These are phyloP conservation scores for Rhabditoides inermis DNA, from an alignment of 2,888 invertebrate species.

Conservation along the genomic window DNA sequence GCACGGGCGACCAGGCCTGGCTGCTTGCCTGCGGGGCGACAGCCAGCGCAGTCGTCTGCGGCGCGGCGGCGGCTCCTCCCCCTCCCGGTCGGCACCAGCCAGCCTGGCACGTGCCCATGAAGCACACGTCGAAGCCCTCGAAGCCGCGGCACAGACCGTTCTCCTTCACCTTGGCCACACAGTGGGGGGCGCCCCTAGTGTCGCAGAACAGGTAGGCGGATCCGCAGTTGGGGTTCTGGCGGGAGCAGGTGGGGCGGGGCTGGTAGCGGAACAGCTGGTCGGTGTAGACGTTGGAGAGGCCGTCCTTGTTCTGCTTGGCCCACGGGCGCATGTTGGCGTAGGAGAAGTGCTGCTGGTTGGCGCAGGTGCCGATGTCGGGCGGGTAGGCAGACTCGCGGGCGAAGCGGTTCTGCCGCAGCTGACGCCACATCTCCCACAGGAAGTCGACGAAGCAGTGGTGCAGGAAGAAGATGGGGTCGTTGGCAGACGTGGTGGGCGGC, in stretches of 20 bases:
- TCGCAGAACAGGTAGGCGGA: conserved; percentile 38
- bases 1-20: background rate
- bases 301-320: conserved; percentile 46
- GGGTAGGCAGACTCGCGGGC: conserved; percentile 44
- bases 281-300: conserved; percentile 51
- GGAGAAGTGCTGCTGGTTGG: conserved; percentile 49
- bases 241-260: conserved; percentile 42
- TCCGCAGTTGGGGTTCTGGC: conserved; percentile 35
- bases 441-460: conserved; percentile 49
- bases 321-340: conserved; percentile 49
- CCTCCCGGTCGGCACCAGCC: conserved; percentile 44
- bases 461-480: conserved; percentile 43
- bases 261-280: conserved; percentile 46
- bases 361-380: conserved; percentile 42
- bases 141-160: conserved; percentile 44
- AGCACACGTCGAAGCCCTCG: conserved; percentile 44
- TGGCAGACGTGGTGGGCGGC: conserved; percentile 39
- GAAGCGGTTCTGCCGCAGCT: conserved; percentile 39
- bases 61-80: no score
- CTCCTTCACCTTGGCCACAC: conserved; percentile 43
- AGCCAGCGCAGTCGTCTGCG: conserved; percentile 19
- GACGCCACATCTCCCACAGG: conserved; percentile 48
- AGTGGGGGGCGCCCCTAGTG: conserved; percentile 36
- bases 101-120: conserved; percentile 35
- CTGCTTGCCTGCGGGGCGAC: conserved; percentile 15